Percentiles rank a stretch among this genome's conserved stretches.
phyloP scores from a whole-genome alignment of 2,888 invertebrate genomes.

The Noctua janthina region DNA sequence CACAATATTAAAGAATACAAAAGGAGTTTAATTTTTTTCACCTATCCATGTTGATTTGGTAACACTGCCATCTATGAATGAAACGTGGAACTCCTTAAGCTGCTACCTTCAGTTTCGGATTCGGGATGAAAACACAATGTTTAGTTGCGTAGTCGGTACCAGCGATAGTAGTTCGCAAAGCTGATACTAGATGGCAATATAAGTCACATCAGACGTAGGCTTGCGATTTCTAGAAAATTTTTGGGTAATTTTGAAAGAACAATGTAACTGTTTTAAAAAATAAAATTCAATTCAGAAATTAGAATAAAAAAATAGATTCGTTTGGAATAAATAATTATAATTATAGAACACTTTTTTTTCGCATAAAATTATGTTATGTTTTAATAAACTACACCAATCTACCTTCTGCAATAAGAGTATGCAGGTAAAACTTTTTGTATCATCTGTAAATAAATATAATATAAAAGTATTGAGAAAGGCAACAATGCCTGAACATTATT shows the following conservation, averaged over 20 bases:
- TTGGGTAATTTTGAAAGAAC: background rate
- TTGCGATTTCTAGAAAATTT: background rate
- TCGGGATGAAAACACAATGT: background rate
- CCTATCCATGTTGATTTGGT: background rate
- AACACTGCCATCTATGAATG: slow-evolving; percentile 53
- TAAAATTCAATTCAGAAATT: background rate
- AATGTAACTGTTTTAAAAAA: background rate
- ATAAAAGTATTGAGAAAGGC: slow-evolving; percentile 5
- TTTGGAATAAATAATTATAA: background rate
- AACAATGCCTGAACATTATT: slow-evolving; percentile 48
- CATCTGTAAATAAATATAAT: background rate
- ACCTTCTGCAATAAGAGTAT: background rate
- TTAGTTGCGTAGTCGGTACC: too few species aligned
- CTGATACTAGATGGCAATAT: slow-evolving; percentile 41
- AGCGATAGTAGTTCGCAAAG: background rate
- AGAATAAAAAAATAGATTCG: too few species aligned
- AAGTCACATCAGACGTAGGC: background rate
- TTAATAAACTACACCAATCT: background rate
- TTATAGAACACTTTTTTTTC: background rate
- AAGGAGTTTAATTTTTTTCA: background rate
- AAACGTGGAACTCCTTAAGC: background rate
- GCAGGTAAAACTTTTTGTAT: background rate
- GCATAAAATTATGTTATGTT: background rate
- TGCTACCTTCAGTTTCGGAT: background rate
- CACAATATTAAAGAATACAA: background rate